Evolutionary conservation across 2,113 vertebrate genomes (phyloP).

Genomic region (Ariopsis seemanni): DNA sequence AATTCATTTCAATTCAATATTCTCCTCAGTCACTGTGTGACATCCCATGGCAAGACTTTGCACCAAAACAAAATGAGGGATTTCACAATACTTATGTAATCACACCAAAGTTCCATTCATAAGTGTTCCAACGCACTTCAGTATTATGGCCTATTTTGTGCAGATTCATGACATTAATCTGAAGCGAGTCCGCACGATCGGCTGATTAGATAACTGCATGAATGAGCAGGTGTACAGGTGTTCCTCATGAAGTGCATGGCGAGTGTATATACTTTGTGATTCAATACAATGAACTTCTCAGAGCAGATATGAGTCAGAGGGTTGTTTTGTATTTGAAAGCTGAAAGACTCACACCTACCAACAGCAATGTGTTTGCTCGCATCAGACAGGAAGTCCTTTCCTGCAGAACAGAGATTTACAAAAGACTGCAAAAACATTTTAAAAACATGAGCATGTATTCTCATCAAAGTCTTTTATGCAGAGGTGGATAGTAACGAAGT

Average conservation of each 20-base stretch:
- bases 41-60: background rate
- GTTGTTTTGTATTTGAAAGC: background rate
- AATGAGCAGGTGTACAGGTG: background rate
- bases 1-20: background rate
- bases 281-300: background rate
- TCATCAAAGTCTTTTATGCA: no score
- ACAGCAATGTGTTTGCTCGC: constrained; percentile 78
- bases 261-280: background rate
- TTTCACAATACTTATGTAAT: background rate
- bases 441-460: background rate
- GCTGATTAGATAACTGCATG: background rate
- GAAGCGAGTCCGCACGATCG: no score
- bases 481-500: no score
- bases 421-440: background rate
- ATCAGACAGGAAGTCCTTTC: constrained; percentile 78
- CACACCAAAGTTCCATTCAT: background rate
- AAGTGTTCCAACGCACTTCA: background rate
- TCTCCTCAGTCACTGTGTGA: background rate
- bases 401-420: constrained; percentile 64
- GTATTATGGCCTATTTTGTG: background rate
- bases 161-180: background rate
- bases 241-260: background rate
- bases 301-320: background rate
- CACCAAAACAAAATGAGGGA: background rate
- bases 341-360: constrained; percentile 75